phyloP scores from a whole-genome alignment of 2,113 vertebrate species.

The Cisticola juncidis region DNA sequence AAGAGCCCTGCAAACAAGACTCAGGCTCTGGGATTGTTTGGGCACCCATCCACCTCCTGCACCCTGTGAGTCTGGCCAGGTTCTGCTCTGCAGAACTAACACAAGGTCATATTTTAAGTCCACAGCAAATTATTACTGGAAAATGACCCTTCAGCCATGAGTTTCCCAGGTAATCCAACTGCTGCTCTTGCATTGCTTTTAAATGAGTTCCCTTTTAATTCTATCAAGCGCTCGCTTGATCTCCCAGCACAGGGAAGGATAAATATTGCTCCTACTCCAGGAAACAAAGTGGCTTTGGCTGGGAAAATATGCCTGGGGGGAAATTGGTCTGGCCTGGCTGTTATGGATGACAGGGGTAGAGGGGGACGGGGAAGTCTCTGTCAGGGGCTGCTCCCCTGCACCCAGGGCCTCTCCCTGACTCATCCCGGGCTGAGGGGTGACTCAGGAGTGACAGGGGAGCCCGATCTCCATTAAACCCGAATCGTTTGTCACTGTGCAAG shows the following conservation, averaged over 20 bases:
- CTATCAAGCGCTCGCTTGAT: not conserved
- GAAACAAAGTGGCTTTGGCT: not conserved
- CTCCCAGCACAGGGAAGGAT: not conserved
- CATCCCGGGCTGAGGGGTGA: not conserved
- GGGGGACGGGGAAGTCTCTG: not conserved
- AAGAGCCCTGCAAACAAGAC: not conserved
- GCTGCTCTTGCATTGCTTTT: conserved; percentile 32
- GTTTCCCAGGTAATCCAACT: conserved; percentile 53
- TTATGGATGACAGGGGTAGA: not conserved
- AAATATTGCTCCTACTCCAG: conserved; percentile 21
- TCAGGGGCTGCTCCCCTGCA: not conserved
- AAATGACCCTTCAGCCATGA: not conserved
- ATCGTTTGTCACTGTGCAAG: not conserved
- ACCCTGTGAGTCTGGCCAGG: not conserved
- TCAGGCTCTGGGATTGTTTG: accelerated
- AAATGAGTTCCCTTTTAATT: conserved; percentile 63
- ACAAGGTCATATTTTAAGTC: not conserved
- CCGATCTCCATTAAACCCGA: not conserved
- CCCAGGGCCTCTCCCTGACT: not conserved
- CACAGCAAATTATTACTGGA: not conserved
- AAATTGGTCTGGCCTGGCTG: not conserved
- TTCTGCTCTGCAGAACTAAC: not conserved
- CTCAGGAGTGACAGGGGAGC: not conserved
- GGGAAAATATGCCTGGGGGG: not conserved
- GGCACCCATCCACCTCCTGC: not conserved